These are phyloP conservation scores for Drosophila insularis DNA, from an alignment of 1,140 invertebrate genomes.

Conservation along the genomic window DNA sequence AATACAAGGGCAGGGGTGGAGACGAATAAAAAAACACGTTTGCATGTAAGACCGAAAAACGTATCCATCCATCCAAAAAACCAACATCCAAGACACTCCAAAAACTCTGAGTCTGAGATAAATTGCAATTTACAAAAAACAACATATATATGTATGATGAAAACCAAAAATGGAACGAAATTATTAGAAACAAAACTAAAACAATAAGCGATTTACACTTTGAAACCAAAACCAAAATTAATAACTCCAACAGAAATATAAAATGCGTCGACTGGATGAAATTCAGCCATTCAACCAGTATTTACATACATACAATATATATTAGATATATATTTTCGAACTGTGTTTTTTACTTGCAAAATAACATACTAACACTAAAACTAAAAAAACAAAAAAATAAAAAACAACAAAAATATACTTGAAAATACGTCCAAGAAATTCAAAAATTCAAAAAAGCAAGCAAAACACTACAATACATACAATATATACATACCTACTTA, in stretches of 20 bases:
- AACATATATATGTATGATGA: constrained; percentile 14
- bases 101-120: constrained; percentile 77
- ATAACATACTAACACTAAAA: constrained; percentile 35
- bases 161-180: constrained; percentile 5
- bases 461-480: constrained; percentile 66
- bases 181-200: constrained; percentile 39
- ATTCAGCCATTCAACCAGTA: constrained; percentile 64
- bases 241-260: constrained; percentile 33
- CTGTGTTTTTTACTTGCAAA: constrained; percentile 79
- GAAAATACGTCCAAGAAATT: constrained; percentile 74
- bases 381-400: constrained; percentile 36
- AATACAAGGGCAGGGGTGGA: not conserved
- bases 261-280: constrained; percentile 50
- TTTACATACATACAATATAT: constrained; percentile 70
- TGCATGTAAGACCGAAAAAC: constrained; percentile 67
- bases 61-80: constrained; percentile 78
- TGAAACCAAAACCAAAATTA: constrained; percentile 44
- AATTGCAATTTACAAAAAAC: constrained; percentile 74
- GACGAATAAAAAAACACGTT: constrained; percentile 36
- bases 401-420: constrained; percentile 58
- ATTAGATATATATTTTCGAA: constrained; percentile 79
- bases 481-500: constrained; percentile 40
- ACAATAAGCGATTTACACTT: constrained; percentile 68
- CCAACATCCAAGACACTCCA: constrained; percentile 76
- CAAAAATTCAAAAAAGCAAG: constrained; percentile 68